Evolutionary conservation across 1,140 invertebrate genomes (phyloP).

Genomic region (Brachionus koreanus): DNA sequence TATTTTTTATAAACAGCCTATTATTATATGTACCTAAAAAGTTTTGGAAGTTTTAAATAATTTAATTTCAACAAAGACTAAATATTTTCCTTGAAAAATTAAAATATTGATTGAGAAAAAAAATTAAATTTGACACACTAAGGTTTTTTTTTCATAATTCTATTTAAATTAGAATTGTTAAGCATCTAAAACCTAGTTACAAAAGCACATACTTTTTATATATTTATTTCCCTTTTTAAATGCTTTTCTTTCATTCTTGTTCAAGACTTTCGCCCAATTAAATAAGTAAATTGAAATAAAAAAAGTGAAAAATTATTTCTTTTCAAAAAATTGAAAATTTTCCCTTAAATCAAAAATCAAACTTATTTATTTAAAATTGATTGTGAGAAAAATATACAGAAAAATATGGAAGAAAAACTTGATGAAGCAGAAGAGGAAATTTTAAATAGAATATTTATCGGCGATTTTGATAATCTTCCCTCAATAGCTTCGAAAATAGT

Average conservation of each 20-base stretch:
- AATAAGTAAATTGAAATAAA: background rate
- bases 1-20: no score
- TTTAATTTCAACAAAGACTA: background rate
- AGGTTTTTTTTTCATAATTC: background rate
- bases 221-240: background rate
- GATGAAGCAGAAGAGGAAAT: conserved; percentile 47
- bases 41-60: no score
- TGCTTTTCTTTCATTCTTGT: background rate
- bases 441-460: conserved; percentile 81
- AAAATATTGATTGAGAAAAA: background rate
- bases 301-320: background rate
- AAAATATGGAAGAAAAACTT: background rate
- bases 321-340: background rate
- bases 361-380: background rate
- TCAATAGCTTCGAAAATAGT: conserved; percentile 95
- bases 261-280: background rate
- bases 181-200: conserved; percentile 29
- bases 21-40: no score
- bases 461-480: conserved; percentile 79
- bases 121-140: background rate
- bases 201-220: background rate
- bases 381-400: background rate
- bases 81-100: background rate
- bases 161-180: conserved; percentile 5
- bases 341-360: background rate